Evolutionary conservation across 2,797 vertebrate genomes (phyloP).

Genomic region (Tangara arthus): DNA sequence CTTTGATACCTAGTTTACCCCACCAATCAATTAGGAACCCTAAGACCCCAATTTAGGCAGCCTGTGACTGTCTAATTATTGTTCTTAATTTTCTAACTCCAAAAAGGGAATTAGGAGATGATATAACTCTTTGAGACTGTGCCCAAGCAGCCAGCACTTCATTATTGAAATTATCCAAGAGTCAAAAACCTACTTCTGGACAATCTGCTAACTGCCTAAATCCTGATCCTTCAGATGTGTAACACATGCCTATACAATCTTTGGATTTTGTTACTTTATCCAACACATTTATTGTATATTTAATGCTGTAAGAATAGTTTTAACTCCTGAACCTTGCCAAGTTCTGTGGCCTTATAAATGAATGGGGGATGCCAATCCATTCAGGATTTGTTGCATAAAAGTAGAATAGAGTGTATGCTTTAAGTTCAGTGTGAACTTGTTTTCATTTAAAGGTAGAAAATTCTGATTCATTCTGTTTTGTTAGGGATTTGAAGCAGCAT

Average conservation of each 20-base stretch:
- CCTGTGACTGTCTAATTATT: slow-evolving; percentile 12
- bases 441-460: slow-evolving; percentile 5
- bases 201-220: neutral
- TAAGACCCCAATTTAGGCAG: slow-evolving; percentile 8
- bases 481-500: slow-evolving; percentile 2
- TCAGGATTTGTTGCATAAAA: neutral
- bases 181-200: neutral
- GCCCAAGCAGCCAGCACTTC: neutral
- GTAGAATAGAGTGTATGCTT: neutral
- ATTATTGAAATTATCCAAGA: neutral
- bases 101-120: slow-evolving; percentile 10
- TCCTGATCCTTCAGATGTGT: neutral
- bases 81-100: slow-evolving; percentile 15
- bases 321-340: neutral
- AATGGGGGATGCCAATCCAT: neutral
- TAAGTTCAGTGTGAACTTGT: neutral
- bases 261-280: neutral
- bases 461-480: slow-evolving; percentile 18
- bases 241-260: neutral
- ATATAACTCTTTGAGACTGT: neutral
- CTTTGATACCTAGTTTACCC: neutral
- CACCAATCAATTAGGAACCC: slow-evolving; percentile 12
- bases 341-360: neutral
- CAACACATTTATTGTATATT: neutral
- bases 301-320: neutral